Conservation (phyloP, 2,888 invertebrate species). For the Monoplex corrugatus region DNA sequence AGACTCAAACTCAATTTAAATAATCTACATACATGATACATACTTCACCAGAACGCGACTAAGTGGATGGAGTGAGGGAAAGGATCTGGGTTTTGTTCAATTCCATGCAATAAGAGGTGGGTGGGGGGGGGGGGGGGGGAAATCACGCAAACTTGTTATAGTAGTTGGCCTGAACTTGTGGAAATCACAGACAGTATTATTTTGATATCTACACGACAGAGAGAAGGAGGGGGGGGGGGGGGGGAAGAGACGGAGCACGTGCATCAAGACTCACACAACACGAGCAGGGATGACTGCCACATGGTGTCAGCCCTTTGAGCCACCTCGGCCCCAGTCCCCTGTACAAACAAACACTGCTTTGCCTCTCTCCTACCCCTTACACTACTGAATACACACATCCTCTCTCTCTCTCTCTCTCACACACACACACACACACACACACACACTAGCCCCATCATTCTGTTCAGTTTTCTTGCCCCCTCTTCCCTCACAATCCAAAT, state of each 20-base stretch:
- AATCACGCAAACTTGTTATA: too few species aligned
- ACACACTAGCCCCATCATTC: not conserved
- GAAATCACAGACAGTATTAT: too few species aligned
- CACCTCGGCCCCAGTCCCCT: not conserved
- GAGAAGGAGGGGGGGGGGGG: not conserved
- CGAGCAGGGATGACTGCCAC: conserved; percentile 52
- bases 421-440: not conserved
- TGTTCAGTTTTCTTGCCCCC: too few species aligned
- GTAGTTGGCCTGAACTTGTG: too few species aligned
- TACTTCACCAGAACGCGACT: not conserved
- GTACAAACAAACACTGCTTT: conserved; percentile 31
- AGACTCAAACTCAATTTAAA: too few species aligned
- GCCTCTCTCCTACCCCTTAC: not conserved
- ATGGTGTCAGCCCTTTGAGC: conserved; percentile 54
- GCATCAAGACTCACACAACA: conserved; percentile 35
- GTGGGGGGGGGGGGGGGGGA: not conserved
- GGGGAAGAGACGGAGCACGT: not conserved
- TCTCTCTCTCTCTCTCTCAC: not conserved
- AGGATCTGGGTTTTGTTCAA: not conserved
- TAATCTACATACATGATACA: too few species aligned
- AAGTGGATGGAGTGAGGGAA: not conserved
- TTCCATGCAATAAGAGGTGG: not conserved
- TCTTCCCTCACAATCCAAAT: not conserved
- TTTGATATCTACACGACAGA: not conserved
- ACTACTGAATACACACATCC: not conserved